Evolutionary conservation across 2,888 invertebrate species (phyloP).

Genomic region (Lepidonotus clava): DNA sequence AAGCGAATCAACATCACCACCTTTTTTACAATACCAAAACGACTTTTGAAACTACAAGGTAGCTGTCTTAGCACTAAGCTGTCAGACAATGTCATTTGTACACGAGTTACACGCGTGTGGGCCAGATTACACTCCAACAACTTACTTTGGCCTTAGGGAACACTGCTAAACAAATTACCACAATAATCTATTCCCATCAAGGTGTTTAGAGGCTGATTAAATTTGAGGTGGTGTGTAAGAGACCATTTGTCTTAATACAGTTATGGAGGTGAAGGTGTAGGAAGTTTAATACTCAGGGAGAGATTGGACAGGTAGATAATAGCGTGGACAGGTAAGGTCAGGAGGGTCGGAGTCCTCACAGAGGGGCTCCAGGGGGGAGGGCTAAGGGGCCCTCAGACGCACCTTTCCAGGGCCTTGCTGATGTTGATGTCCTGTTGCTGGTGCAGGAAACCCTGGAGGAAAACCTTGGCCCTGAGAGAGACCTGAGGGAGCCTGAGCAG

Average conservation of each 20-base stretch:
- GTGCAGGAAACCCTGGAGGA: conserved; percentile 22
- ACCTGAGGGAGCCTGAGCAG: background rate
- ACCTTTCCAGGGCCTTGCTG: background rate
- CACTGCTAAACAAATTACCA: conserved; percentile 31
- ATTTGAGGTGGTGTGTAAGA: background rate
- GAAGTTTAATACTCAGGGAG: conserved; percentile 2
- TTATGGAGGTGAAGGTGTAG: background rate
- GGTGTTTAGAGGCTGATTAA: background rate
- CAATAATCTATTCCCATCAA: background rate
- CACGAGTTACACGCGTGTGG: background rate
- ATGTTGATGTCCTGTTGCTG: conserved; percentile 10
- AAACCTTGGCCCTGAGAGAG: background rate
- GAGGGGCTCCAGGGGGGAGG: background rate
- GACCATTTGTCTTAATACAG: background rate
- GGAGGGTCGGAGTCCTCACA: conserved; percentile 6
- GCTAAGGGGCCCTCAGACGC: conserved; percentile 11
- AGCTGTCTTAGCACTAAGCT: conserved; percentile 5
- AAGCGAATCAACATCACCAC: conserved; percentile 4
- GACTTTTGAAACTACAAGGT: conserved; percentile 24
- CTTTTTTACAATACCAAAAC: conserved; percentile 27
- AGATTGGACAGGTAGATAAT: background rate
- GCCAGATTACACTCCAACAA: conserved; percentile 8
- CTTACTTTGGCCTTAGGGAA: background rate
- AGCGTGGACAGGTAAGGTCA: background rate
- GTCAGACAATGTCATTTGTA: background rate